Evolutionary conservation across 1,140 invertebrate genomes (phyloP).

Genomic region (Streblospio benedicti): DNA sequence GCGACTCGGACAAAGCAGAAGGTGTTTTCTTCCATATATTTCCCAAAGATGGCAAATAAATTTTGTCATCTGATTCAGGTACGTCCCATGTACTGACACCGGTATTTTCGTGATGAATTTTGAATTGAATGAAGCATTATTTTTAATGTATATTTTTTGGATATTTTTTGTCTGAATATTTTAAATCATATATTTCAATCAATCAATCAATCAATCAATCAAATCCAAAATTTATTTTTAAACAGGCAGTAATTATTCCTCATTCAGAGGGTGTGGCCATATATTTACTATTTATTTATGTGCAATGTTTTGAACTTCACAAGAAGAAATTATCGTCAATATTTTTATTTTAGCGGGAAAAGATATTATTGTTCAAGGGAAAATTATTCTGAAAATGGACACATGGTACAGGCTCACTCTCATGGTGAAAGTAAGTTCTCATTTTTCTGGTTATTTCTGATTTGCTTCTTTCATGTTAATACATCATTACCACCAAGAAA

Average conservation of each 20-base stretch:
- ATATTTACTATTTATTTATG: too few species aligned
- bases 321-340: too few species aligned
- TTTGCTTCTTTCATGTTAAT: too few species aligned
- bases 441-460: too few species aligned
- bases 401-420: neutral
- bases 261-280: neutral
- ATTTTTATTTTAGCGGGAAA: neutral
- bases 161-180: neutral
- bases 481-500: too few species aligned
- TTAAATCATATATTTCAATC: neutral
- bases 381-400: neutral
- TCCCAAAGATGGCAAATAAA: neutral
- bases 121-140: too few species aligned
- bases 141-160: too few species aligned
- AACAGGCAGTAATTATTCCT: neutral
- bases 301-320: too few species aligned
- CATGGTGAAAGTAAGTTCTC: neutral
- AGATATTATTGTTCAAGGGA: neutral
- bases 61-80: conserved; percentile 14
- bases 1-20: conserved; percentile 2
- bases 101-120: too few species aligned
- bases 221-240: neutral
- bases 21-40: conserved; percentile 19
- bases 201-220: neutral
- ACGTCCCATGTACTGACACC: neutral